Base-by-base conservation (phyloP, 2,888 invertebrate genomes). In the Zaprionus bogoriensis region DNA sequence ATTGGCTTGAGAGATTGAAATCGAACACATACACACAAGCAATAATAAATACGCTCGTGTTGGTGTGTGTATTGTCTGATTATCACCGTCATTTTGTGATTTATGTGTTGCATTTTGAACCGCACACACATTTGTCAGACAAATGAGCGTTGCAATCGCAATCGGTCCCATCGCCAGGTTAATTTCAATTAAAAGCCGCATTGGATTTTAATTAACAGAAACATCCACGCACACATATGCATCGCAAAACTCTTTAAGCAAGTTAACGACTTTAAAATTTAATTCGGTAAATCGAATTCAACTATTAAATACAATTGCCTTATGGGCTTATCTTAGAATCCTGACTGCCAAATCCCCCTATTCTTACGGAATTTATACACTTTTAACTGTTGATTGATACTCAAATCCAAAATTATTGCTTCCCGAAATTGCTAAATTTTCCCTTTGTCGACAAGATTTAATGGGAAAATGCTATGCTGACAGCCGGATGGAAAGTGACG, bases 1-100 rank as follows among this genome's bases (percentile, higher is more conserved):
- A 83, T 77, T 77, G 80, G 77, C 80, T 73, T 73, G 73, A 83
- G 73, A 80, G 81, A 83, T 81, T 81, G 67, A 72, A 80, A 79
- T 72, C 74, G 36, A 41, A 53, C 41, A 48, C 42, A 54, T 28
- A 32, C 17, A 46, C 23, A 59, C 4, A 10, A 30, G 14, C 9
- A 5, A 23, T 25, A 20, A 41, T n/a, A 10, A 30, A 4, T 39
- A 20, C 38, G 44, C 58, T 32, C 66, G 39, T 38, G 36, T 50
- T 39, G 20, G 44, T 30, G 27, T 60, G 38, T 45, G 39, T 44
- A 55, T 62, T 65, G 62, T 72, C 71, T 83, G 83, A 82, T 74
- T 79, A 77, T 74, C 53, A 68, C 58, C 54, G 64, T 38, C 59
- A 59, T 79, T 63, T 68, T 58, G 82, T 80, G 83, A 80, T 80